Base-by-base conservation (phyloP, 2,888 invertebrate genomes). In the Auanema freiburgensis region DNA sequence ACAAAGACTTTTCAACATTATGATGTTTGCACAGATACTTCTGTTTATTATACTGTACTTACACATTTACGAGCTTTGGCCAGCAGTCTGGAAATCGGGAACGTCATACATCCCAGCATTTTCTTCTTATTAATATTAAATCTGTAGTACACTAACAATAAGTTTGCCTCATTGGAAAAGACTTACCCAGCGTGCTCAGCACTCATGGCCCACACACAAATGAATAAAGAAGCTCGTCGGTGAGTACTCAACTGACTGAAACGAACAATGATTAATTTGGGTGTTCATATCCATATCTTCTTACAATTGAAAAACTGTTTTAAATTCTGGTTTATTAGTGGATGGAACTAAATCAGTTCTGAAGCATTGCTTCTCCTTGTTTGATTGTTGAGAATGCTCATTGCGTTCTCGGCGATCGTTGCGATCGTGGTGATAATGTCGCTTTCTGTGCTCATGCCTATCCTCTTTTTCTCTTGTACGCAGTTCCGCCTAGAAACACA, bases 61-160 rank as follows among this genome's bases (percentile, higher is more conserved):
- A 57, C 59, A 23, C 57, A 18, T 33, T 66, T 54, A 33, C 59
- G 58, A 24, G 66, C 72, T 54, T 72, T 72, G 12, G 65, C 67
- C 49, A 72, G 52, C 54, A 72, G 53, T n/a, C 70, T 59, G 41
- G 60, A 58, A 18, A 79, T 59, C 43, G 77, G 75, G 60, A 79
- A 79, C 11, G 74, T 67, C 79, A 79, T 79, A 46, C 76, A 72
- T 43, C 79, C 79, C 25, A 79, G 66, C 42, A 78, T 54, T 54
- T 71, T 69, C 56, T 69, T 69, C 55, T 42, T 55, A 14, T 57
- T 57, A 33, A 53, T 23, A 33, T 24, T 24, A 16, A 24, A 18
- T 16, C 53, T 53, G 53, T 25, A 53, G 23, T 14, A 11, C 1
- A 23, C 24, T n/a, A 12, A 23, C 50, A 23, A 24, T 24, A 50